Base-by-base conservation (phyloP, 2,797 vertebrate species). In the Sebastes umbrosus region DNA sequence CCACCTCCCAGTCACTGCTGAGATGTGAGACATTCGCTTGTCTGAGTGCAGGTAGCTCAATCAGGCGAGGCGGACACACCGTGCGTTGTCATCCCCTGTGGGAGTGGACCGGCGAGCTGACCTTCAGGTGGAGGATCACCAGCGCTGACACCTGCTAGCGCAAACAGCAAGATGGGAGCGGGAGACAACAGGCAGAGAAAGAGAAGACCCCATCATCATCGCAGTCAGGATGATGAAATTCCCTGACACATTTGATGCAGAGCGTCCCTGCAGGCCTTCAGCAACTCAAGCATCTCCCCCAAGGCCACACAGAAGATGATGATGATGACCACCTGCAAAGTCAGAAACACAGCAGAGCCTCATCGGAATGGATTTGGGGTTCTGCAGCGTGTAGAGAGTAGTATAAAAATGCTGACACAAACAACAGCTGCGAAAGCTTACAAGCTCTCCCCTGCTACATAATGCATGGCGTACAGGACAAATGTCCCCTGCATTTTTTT, bases 391-490 rank as follows among this genome's bases (percentile, higher is more conserved):
- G 80, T 57, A 54, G 72, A 24, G 71, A 82, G 69, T 50, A 54
- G 59, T 75, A 71, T 60, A 66, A 84, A 87, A 87, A 84, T 65
- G 67, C 77, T 92, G 94, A 96, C 94, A 93, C 93, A 95, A 95
- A 96, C 95, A 96, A 95, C 95, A 95, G 96, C 93, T 92, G 93
- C 83, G 95, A 93, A 93, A 86, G 95, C 93, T 94, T 92, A n/a
- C 92, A 36, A 87, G 93, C 95, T 96, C 95, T 95, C 94, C 77
- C 62, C 87, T 78, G 92, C 95, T 97, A 95, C 96, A 97, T 97
- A 97, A 97, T 98, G 96, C 94, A 97, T 97, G 91, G 93, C 92
- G 95, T 97, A 96, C 94, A 96, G 97, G 96, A 96, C 96, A 96
- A 97, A 97, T 97, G 96, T 96, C 96, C 94, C 69, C 65, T 92